Evolutionary conservation across 1,140 invertebrate species (phyloP), one percentile per base, ranked within the genome.

Genomic region (Phymastichus coffea): DNA sequence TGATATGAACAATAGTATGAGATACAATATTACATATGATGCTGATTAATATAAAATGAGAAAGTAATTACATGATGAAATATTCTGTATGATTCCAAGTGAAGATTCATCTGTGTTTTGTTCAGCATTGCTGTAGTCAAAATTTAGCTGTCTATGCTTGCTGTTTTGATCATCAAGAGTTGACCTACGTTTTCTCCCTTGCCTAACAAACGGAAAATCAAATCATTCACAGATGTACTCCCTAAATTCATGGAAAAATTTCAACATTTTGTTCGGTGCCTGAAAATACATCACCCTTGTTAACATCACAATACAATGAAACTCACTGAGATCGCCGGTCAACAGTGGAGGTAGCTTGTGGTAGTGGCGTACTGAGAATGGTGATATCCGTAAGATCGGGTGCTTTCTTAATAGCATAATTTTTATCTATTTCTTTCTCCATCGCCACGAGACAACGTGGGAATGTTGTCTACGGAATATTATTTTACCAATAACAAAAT

Each of bases 331-430:
- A 64, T 68, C 69, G 71, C 55, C 70, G 67, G 35, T 70, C 65
- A 23, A 74, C 70, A 1, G 76, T 78, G 0, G 76, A 78, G 4
- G 71, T 49, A 26, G 76, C 76, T 62, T 75, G 72, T 7, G 76
- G 76, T 33, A 57, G 41, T 4, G 74, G 73, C 22, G 70, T 75
- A 38, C 53, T 68, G 41, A 73, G 44, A 17, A 76, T 33, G 9
- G 74, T 75, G 6, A 67, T 33, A 48, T 74, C 68, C 0, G 59
- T 58, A 8, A 70, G 64, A 48, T 69, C 62, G 0, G 43, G 43
- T 7, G 3, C 7, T 8, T 48, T 48, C n/a, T 30, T 40, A 3
- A 20, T 12, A 33, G n/a, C n/a, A n/a, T n/a, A n/a, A n/a, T n/a
- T n/a, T n/a, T n/a, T n/a, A n/a, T n/a, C n/a, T n/a, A n/a, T n/a